A percentile compares a stretch with the other conserved stretches of the same genome.
phyloP scores from a whole-genome alignment of 2,888 invertebrate species.

The Nemotelus pantherinus region DNA sequence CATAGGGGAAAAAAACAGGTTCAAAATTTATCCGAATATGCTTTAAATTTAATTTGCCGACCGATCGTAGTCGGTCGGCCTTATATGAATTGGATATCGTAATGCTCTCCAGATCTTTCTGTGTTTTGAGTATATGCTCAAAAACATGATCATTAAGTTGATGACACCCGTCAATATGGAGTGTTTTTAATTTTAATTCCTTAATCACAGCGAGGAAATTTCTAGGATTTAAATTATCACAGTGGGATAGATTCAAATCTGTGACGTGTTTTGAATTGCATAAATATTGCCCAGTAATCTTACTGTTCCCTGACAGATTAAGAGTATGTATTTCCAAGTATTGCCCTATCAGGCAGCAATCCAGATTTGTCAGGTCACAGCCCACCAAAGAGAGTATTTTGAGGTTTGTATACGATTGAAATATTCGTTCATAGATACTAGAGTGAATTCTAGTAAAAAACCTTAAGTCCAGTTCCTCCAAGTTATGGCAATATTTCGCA shows the following conservation, averaged over 20 bases:
- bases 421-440: conserved; percentile 15
- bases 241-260: conserved; percentile 47
- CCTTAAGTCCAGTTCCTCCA: conserved; percentile 43
- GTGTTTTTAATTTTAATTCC: conserved; percentile 40
- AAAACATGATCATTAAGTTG: conserved; percentile 41
- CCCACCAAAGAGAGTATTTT: conserved; percentile 40
- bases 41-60: conserved; percentile 11
- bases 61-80: neutral
- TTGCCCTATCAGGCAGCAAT: conserved; percentile 21
- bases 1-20: neutral
- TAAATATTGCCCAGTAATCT: conserved; percentile 48
- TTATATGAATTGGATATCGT: conserved; percentile 29
- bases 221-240: conserved; percentile 46
- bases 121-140: conserved; percentile 29
- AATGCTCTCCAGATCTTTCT: conserved; percentile 42
- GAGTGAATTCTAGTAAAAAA: conserved; percentile 33
- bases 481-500: conserved; percentile 45
- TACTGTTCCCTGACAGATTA: conserved; percentile 46
- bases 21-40: conserved; percentile 16
- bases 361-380: conserved; percentile 43
- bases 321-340: conserved; percentile 41
- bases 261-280: conserved; percentile 39
- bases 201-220: conserved; percentile 46
- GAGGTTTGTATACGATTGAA: conserved; percentile 18
- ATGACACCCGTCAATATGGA: conserved; percentile 48